Evolutionary conservation across 2,888 invertebrate species (phyloP), one percentile per base, ranked within the genome.

Genomic region (Sceliomorpha sp.): DNA sequence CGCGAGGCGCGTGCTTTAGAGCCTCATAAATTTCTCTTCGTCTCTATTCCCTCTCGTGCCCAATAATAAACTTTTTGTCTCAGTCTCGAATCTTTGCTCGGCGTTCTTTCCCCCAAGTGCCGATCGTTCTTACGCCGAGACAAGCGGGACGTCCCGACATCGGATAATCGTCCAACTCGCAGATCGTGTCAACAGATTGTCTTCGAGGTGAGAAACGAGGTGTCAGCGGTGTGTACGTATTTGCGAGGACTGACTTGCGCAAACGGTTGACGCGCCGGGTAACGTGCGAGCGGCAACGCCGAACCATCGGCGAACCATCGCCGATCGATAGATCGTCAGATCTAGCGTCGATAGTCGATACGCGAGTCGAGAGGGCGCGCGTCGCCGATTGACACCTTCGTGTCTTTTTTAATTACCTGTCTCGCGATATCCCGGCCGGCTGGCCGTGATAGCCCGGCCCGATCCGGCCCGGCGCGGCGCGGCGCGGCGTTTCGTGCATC

Each of bases 141-240:
- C 31, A 27, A 55, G 15, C 34, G 32, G 48, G 55, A 70, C 63
- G 51, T 42, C 47, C 47, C 27, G 36, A 29, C 37, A 53, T 53
- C 39, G 34, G 42, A 29, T 45, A 47, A 48, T 51, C 58, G 53
- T 60, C 44, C 62, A 67, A 64, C 68, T 73, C 67, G 63, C 60
- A 74, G 78, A 82, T 80, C 78, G 78, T 80, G 80, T 79, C 81
- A 76, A 76, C 74, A 79, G 78, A 81, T 79, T 78, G 74, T 67
- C 70, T 15, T 42, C 40, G 45, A 45, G 53, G 32, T 17, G 48
- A 48, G 62, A 53, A 53, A 62, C 44, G 59, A 40, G 40, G 17
- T 47, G 48, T 50, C 44, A 44, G 17, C 17, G 13, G 3, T 44
- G 29, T 42, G 13, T 34, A 34, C 15, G 12, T 34, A 14, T 2